These are phyloP conservation scores for Chloropsis hardwickii DNA, from an alignment of 2,113 vertebrate species.

Conservation along the genomic window DNA sequence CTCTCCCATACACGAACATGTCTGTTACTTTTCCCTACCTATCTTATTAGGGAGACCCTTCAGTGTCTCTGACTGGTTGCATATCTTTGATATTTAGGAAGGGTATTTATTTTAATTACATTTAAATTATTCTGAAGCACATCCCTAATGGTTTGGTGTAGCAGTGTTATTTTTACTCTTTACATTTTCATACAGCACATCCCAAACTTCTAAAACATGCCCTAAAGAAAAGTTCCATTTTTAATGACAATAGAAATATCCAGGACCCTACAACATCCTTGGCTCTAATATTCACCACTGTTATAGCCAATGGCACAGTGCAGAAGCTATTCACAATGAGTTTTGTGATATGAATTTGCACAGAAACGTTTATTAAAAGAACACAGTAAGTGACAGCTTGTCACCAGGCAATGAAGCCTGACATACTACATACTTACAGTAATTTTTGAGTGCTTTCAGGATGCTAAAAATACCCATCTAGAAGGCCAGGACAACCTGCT, in stretches of 20 bases:
- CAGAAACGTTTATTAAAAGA: background rate
- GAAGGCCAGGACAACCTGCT: background rate
- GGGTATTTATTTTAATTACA: background rate
- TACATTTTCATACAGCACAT: slow-evolving; percentile 2
- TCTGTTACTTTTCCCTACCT: background rate
- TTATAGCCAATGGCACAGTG: background rate
- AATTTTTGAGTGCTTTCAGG: background rate
- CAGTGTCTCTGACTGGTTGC: background rate
- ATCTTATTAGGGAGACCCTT: background rate
- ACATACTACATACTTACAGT: background rate
- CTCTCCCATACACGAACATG: background rate
- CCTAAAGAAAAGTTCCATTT: slow-evolving; percentile 4
- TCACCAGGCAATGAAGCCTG: background rate
- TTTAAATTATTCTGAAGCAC: background rate
- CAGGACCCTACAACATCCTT: background rate
- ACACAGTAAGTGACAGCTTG: background rate
- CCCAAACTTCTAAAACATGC: background rate
- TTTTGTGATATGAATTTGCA: background rate
- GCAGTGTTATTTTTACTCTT: slow-evolving; percentile 31
- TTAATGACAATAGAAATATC: background rate
- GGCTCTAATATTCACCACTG: background rate
- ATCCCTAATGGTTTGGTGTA: background rate
- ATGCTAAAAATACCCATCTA: background rate
- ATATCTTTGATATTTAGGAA: background rate
- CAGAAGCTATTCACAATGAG: background rate